Conservation (phyloP, 2,888 invertebrate species). For the Amphipoea lucens region DNA sequence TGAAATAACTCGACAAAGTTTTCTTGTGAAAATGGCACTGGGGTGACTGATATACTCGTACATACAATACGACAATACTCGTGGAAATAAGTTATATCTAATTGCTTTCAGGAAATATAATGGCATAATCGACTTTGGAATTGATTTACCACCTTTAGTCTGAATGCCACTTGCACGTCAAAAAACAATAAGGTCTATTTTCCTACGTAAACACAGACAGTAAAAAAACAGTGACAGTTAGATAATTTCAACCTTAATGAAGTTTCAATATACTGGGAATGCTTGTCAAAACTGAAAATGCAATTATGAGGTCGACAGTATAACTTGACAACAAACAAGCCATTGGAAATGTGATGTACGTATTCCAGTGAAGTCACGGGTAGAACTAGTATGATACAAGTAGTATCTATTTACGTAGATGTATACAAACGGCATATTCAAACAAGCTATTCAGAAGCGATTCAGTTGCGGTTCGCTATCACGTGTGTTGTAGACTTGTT, state of each 20-base stretch:
- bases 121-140: background rate
- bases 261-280: background rate
- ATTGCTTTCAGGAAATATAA: background rate
- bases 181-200: background rate
- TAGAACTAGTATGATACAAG: background rate
- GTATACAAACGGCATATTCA: slow-evolving; percentile 20
- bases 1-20: background rate
- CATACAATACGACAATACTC: background rate
- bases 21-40: background rate
- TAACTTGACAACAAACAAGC: background rate
- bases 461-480: slow-evolving; percentile 11
- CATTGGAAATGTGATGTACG: slow-evolving; percentile 1
- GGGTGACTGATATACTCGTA: too few species aligned
- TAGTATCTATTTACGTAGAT: background rate
- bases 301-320: background rate
- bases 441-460: slow-evolving; percentile 23
- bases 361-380: background rate
- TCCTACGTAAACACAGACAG: too few species aligned
- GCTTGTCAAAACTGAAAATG: background rate
- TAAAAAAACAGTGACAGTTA: too few species aligned
- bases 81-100: background rate
- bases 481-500: slow-evolving; percentile 15
- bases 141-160: background rate
- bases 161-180: background rate
- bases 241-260: background rate